Evolutionary conservation across 2,888 invertebrate species (phyloP).

Genomic region (Epinotia bilunana): DNA sequence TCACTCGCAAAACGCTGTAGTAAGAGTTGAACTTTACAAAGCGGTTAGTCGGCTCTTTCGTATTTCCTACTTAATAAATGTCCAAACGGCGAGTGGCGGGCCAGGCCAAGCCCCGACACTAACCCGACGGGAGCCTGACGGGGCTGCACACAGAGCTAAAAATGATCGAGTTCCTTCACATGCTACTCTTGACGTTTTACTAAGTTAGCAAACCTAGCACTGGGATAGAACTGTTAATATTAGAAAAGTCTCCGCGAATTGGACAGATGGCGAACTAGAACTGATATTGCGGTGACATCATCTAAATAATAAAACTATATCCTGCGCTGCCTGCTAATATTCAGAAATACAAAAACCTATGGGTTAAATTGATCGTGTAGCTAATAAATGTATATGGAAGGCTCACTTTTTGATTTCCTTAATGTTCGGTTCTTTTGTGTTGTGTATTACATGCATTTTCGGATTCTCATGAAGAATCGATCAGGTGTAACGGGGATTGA

Average conservation of each 20-base stretch:
- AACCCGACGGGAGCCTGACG: constrained; percentile 72
- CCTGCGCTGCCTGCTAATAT: not conserved
- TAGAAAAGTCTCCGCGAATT: constrained; percentile 32
- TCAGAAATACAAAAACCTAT: not conserved
- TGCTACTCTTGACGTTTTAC: constrained; percentile 53
- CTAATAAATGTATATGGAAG: constrained; percentile 25
- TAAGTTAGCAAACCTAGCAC: constrained; percentile 51
- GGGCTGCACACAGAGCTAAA: constrained; percentile 61
- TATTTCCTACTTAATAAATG: constrained; percentile 75
- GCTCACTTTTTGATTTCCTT: constrained; percentile 40
- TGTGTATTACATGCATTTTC: constrained; percentile 41
- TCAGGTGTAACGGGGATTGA: constrained; percentile 68
- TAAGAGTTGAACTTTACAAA: constrained; percentile 54
- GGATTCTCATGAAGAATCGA: constrained; percentile 60
- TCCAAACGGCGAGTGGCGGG: constrained; percentile 57
- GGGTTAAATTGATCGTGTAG: constrained; percentile 24
- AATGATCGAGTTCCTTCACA: constrained; percentile 62
- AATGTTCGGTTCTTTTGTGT: constrained; percentile 41
- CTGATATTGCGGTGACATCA: constrained; percentile 21
- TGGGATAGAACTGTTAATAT: constrained; percentile 43
- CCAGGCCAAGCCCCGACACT: constrained; percentile 62
- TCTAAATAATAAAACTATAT: constrained; percentile 9
- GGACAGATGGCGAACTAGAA: constrained; percentile 24
- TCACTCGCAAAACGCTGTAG: constrained; percentile 53
- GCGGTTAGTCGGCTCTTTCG: constrained; percentile 56